Conservation (phyloP, 2,888 invertebrate species). For the Copidosoma aretas region DNA sequence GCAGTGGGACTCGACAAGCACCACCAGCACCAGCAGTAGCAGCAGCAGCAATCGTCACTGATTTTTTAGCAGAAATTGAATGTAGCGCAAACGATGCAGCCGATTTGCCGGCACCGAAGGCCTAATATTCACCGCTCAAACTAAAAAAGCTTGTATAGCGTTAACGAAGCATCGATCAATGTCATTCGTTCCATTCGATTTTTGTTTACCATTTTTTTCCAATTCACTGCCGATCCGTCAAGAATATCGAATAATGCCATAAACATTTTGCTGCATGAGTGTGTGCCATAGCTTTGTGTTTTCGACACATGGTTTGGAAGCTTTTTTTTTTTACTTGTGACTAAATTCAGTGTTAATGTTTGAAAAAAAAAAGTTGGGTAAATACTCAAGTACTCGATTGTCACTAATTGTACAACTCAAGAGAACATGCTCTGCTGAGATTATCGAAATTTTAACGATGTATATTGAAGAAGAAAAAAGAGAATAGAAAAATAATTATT, state of each 20-base stretch:
- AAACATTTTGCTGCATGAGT: too few species aligned
- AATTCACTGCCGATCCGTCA: not conserved
- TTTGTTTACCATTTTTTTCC: not conserved
- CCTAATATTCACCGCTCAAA: not conserved
- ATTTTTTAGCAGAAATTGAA: too few species aligned
- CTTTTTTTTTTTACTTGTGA: too few species aligned
- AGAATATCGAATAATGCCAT: too few species aligned
- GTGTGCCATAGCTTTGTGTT: too few species aligned
- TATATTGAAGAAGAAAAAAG: conserved; percentile 5
- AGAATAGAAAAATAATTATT: conserved; percentile 1
- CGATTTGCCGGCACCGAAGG: not conserved
- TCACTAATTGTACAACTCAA: too few species aligned
- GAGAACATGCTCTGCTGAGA: not conserved
- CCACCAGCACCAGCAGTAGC: too few species aligned
- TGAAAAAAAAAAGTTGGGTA: too few species aligned
- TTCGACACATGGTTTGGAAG: too few species aligned
- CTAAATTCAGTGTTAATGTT: too few species aligned
- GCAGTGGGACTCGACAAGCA: too few species aligned
- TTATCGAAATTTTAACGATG: not conserved
- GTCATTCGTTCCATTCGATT: not conserved
- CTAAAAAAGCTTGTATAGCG: not conserved
- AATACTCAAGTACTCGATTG: too few species aligned
- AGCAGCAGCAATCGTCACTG: not conserved
- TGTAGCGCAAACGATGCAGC: not conserved
- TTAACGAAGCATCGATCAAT: not conserved